Conservation (phyloP, 1,140 invertebrate species). For the Cataglyphis hispanica region DNA sequence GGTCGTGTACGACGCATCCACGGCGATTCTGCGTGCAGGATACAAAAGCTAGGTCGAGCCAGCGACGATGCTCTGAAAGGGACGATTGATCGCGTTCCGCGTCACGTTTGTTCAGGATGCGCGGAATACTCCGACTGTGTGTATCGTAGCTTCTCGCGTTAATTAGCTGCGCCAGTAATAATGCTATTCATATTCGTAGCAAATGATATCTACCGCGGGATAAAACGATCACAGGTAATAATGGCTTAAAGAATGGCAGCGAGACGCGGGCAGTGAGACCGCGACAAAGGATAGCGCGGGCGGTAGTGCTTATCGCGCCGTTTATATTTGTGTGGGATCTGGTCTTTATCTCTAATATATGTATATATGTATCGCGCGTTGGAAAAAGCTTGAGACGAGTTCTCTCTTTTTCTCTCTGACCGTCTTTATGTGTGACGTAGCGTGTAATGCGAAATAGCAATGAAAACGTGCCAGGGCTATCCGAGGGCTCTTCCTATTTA, state of each 20-base stretch:
- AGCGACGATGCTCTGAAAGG: neutral
- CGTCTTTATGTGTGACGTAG: slow-evolving; percentile 8
- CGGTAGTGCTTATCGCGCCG: neutral
- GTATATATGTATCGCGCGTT: neutral
- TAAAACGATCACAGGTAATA: neutral
- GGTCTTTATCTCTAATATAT: neutral
- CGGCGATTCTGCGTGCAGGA: neutral
- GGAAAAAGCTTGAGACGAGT: neutral
- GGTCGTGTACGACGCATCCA: neutral
- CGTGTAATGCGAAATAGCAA: slow-evolving; percentile 52
- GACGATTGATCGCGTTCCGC: slow-evolving; percentile 5
- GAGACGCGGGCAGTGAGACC: neutral
- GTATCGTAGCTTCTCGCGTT: slow-evolving; percentile 24
- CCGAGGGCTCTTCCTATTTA: slow-evolving; percentile 29
- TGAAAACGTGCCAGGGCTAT: slow-evolving; percentile 4
- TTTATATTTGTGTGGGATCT: neutral
- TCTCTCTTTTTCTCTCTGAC: neutral
- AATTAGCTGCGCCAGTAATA: slow-evolving; percentile 53
- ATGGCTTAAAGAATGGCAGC: neutral
- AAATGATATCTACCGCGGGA: neutral
- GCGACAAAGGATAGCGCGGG: neutral
- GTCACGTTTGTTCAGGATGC: neutral
- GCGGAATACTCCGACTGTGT: neutral
- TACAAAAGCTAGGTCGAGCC: slow-evolving; percentile 35
- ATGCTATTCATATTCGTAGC: slow-evolving; percentile 30